Conservation (phyloP, 1,140 invertebrate species). For the Calephelis nemesis region DNA sequence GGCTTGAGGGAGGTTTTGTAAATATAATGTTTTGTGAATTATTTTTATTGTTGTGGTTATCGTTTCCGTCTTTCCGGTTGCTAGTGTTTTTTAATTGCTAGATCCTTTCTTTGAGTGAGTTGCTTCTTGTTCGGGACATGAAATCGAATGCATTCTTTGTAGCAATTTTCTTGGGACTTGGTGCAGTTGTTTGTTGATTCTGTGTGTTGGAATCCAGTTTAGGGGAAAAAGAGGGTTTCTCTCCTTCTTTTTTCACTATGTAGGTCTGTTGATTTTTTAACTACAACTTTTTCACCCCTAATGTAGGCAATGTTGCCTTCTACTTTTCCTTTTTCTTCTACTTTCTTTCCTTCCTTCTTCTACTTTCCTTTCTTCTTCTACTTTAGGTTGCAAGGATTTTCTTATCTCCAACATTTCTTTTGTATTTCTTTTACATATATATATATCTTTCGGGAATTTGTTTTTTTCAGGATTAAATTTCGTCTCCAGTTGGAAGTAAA, state of each 20-base stretch:
- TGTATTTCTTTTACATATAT: slow-evolving; percentile 17
- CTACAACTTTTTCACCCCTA: slow-evolving; percentile 7
- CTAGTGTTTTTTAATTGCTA: slow-evolving; percentile 3
- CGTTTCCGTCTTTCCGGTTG: neutral
- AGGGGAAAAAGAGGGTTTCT: neutral
- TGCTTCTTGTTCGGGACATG: neutral
- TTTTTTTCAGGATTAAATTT: slow-evolving; percentile 13
- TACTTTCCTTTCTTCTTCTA: slow-evolving; percentile 22
- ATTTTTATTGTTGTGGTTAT: neutral
- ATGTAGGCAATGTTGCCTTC: slow-evolving; percentile 20
- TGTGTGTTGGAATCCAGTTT: slow-evolving; percentile 7
- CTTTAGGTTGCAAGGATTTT: slow-evolving; percentile 19
- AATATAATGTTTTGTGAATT: neutral
- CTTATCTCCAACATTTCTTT: slow-evolving; percentile 20
- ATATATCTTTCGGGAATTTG: neutral
- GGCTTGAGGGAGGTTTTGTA: neutral
- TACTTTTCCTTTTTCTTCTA: slow-evolving; percentile 22
- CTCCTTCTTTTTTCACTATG: slow-evolving; percentile 21
- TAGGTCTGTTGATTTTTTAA: slow-evolving; percentile 9
- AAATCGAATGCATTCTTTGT: slow-evolving; percentile 5
- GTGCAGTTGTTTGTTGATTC: neutral
- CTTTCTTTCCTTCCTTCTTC: slow-evolving; percentile 22
- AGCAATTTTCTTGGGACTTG: neutral
- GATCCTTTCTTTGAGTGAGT: slow-evolving; percentile 10
- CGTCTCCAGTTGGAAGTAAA: slow-evolving; percentile 13